phyloP scores from a whole-genome alignment of 2,797 vertebrate genomes.

The Hemibagrus guttatus region DNA sequence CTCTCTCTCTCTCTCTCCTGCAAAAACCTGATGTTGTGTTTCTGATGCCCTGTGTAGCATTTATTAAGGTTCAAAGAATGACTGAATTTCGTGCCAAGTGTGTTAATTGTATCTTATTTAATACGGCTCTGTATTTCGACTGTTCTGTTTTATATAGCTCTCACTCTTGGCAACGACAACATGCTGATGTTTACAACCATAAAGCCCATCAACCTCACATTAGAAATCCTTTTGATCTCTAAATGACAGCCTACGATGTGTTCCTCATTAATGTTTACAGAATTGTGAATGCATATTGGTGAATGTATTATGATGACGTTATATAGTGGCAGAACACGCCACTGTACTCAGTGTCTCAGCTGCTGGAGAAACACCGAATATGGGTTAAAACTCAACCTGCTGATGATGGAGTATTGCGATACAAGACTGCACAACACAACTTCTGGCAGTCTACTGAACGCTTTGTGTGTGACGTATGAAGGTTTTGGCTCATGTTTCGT shows the following conservation, averaged over 20 bases:
- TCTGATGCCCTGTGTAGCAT: constrained; percentile 35
- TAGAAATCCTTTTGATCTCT: background rate
- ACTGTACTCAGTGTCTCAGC: background rate
- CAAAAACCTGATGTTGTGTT: background rate
- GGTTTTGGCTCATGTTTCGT: background rate
- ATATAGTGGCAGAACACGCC: background rate
- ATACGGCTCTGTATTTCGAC: constrained; percentile 37
- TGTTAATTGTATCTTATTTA: constrained; percentile 44
- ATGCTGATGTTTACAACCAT: constrained; percentile 30
- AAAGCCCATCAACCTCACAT: constrained; percentile 7
- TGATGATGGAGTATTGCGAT: background rate
- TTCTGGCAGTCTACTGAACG: background rate
- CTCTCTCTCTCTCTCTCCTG: background rate
- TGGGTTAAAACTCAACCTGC: no score
- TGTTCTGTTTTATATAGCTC: constrained; percentile 49
- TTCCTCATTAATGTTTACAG: constrained; percentile 28
- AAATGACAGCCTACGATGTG: background rate
- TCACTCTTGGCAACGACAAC: constrained; percentile 44
- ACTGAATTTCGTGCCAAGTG: constrained; percentile 41
- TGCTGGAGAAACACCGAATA: background rate
- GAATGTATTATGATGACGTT: constrained; percentile 16
- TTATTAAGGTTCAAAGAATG: constrained; percentile 39
- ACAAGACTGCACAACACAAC: background rate
- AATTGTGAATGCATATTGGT: background rate
- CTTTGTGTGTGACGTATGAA: background rate